Base-by-base conservation (phyloP, 1,140 invertebrate species). In the Diploscapter pachys region DNA sequence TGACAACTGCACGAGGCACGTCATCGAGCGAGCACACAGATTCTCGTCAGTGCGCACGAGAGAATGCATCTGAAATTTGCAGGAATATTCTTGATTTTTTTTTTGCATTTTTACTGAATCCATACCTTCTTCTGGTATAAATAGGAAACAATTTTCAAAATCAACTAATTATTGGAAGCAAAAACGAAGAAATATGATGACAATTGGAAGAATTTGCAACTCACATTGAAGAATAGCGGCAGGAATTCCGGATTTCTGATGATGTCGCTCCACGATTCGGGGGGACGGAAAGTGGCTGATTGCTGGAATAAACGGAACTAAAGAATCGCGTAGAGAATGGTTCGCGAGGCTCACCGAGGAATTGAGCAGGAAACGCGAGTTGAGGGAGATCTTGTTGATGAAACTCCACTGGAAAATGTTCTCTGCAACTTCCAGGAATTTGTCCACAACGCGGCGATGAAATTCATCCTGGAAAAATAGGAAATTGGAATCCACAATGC, bases 331-430 rank as follows among this genome's bases (percentile, higher is more conserved):
- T 31, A 31, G 31, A 31, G 31, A 31, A 31, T 31, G 31, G 31
- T 31, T 31, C 31, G 31, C 31, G 31, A 31, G 31, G 31, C 31
- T 31, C 31, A 31, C 31, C 31, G 31, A 31, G 31, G 31, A 31
- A 31, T 31, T 31, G 31, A 31, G 31, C 31, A 31, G 31, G 31
- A 31, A 31, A 31, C 31, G 31, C 31, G 31, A 31, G 31, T 31
- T 31, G 31, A 67, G 59, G 49, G 73, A 71, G 4, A 78, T 5
- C 49, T 65, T 77, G 51, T 57, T 64, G 1, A 73, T 71, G 63
- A 78, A 78, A 56, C 76, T 78, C 77, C 77, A 78, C 31, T 59
- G 72, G 31, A 78, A 56, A 57, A 70, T 70, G 9, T 59, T 71
- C 62, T 76, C 74, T 3, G 74, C 72, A 67, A 77, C 73, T 52